These are phyloP conservation scores for Cephalopterus ornatus DNA, from an alignment of 2,113 vertebrate genomes.

Conservation along the genomic window DNA sequence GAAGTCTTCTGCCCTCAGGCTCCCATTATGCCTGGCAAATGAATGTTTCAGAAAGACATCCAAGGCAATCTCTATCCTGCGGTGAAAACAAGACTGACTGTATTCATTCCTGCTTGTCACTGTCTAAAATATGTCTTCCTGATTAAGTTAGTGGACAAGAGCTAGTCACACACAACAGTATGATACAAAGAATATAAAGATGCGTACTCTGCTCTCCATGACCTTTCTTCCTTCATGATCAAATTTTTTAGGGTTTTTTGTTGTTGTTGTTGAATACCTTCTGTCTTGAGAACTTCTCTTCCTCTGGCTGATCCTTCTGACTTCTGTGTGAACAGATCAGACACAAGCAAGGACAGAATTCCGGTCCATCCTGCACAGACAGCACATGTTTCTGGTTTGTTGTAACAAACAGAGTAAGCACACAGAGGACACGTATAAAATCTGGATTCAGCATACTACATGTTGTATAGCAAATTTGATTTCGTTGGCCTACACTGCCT, in stretches of 20 bases:
- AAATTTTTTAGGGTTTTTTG: neutral
- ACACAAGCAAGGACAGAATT: slow-evolving; percentile 3
- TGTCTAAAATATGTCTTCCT: slow-evolving; percentile 64
- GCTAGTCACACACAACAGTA: neutral
- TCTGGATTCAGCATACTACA: neutral
- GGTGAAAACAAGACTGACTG: slow-evolving; percentile 24
- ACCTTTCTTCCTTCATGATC: slow-evolving; percentile 23
- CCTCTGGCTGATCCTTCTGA: slow-evolving; percentile 17
- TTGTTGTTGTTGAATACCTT: slow-evolving; percentile 12
- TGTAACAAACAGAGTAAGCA: neutral
- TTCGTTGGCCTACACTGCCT: neutral
- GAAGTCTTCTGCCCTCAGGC: slow-evolving; percentile 26
- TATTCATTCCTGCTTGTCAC: slow-evolving; percentile 54
- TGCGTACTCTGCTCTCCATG: neutral
- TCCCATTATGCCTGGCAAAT: slow-evolving; percentile 38
- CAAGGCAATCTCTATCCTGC: slow-evolving; percentile 7
- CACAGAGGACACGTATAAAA: neutral
- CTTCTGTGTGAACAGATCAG: slow-evolving; percentile 20
- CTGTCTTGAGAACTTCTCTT: slow-evolving; percentile 16
- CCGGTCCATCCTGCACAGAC: neutral
- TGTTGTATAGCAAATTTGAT: neutral
- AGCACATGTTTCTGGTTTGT: slow-evolving; percentile 49
- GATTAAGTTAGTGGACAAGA: slow-evolving; percentile 58
- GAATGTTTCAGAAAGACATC: slow-evolving; percentile 1
- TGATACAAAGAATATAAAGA: neutral